Conservation (phyloP, 2,797 vertebrate species). For the Aplochiton taeniatus region DNA sequence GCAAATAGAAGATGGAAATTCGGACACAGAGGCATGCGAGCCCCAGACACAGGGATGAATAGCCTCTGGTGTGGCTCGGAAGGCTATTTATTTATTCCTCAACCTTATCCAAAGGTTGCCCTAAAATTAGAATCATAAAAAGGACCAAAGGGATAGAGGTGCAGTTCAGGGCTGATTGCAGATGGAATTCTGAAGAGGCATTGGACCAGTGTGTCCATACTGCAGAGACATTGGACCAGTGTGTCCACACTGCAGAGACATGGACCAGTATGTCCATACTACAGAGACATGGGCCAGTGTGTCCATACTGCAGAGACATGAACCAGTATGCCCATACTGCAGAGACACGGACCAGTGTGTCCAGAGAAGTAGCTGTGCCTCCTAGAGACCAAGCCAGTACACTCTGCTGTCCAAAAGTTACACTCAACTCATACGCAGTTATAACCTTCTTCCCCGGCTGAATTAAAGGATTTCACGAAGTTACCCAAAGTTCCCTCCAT, state of each 20-base stretch:
- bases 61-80: constrained; percentile 55
- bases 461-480: no score
- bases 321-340: no score
- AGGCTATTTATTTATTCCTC: constrained; percentile 57
- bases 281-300: neutral
- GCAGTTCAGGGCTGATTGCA: constrained; percentile 18
- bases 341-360: no score
- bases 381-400: no score
- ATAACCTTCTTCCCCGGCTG: no score
- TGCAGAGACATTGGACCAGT: neutral
- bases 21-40: constrained; percentile 38
- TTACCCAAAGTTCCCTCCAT: no score
- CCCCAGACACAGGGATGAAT: constrained; percentile 46
- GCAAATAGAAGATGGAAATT: constrained; percentile 67
- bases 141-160: constrained; percentile 25
- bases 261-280: neutral
- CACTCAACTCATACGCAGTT: no score
- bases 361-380: no score
- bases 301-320: no score
- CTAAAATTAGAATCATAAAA: constrained; percentile 43
- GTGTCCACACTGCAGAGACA: neutral
- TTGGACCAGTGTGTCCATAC: neutral
- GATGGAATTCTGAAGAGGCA: neutral
- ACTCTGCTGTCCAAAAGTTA: no score
- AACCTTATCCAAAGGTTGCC: constrained; percentile 47